Evolutionary conservation across 2,113 vertebrate species (phyloP).

Genomic region (Peromyscus polionotus): DNA sequence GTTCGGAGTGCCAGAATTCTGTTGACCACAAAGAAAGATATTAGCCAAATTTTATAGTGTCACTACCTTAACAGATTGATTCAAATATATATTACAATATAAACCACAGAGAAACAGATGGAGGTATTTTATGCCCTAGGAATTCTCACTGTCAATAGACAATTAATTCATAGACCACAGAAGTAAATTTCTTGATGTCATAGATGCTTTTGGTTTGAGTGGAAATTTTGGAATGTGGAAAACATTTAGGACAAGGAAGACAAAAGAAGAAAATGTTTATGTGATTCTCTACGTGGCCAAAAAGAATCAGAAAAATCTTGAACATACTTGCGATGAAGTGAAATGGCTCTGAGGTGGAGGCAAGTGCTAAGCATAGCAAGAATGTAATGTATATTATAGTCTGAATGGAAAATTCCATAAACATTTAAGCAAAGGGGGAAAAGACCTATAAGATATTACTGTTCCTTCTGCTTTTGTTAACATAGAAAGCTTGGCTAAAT

Average conservation of each 20-base stretch:
- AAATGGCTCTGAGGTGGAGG: neutral
- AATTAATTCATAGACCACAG: neutral
- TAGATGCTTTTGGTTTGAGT: neutral
- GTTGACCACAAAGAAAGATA: neutral
- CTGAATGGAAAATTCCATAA: neutral
- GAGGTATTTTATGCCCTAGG: neutral
- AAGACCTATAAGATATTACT: neutral
- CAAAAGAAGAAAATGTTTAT: neutral
- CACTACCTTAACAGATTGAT: neutral
- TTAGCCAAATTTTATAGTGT: neutral
- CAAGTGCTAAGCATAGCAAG: neutral
- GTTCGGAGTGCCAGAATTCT: neutral
- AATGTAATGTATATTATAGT: neutral
- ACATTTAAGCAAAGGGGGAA: neutral
- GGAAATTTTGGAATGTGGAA: neutral
- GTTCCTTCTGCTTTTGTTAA: neutral
- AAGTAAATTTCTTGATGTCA: conserved; percentile 19
- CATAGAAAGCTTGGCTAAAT: neutral
- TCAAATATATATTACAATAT: neutral
- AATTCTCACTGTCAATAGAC: neutral
- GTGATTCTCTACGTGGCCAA: neutral
- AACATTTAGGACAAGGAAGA: neutral
- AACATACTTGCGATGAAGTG: neutral
- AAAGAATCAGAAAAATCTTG: neutral
- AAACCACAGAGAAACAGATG: conserved; percentile 3